These are phyloP conservation scores for Macropus fuliginosus DNA, from an alignment of 2,797 vertebrate species.

Conservation along the genomic window DNA sequence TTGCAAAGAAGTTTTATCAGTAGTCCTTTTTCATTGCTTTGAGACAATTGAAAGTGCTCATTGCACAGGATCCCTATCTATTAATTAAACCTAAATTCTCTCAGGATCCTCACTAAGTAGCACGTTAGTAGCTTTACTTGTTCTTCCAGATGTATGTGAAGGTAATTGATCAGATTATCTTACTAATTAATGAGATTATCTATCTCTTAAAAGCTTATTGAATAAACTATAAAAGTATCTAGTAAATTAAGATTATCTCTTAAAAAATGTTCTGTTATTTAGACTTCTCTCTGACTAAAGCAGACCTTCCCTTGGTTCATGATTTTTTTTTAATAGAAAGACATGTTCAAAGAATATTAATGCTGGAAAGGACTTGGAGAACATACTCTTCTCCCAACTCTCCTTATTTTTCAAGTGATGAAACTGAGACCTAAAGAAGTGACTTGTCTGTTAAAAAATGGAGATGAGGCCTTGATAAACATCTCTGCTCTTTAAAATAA, in stretches of 20 bases:
- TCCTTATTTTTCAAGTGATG: background rate
- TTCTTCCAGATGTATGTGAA: background rate
- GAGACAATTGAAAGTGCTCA: slow-evolving; percentile 3
- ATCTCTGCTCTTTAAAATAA: slow-evolving; percentile 17
- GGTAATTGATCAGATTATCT: background rate
- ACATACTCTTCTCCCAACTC: background rate
- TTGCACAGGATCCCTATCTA: background rate
- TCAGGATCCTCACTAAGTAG: background rate
- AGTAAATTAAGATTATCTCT: background rate
- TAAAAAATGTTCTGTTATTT: background rate
- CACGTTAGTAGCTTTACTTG: background rate
- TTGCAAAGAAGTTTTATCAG: slow-evolving; percentile 3
- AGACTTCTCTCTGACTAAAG: slow-evolving; percentile 16
- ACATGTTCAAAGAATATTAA: background rate
- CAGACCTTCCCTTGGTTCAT: background rate
- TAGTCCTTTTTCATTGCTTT: background rate
- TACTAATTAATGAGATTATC: background rate
- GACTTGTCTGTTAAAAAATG: background rate
- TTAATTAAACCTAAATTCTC: slow-evolving; percentile 34
- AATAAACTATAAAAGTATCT: background rate
- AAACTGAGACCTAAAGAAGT: background rate
- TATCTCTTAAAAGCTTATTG: background rate
- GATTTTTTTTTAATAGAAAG: background rate
- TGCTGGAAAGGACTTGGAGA: background rate
- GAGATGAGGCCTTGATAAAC: slow-evolving; percentile 23